Evolutionary conservation across 64 coral and sea anemone species (phyloP).

Genomic region (Montipora efflorescens): DNA sequence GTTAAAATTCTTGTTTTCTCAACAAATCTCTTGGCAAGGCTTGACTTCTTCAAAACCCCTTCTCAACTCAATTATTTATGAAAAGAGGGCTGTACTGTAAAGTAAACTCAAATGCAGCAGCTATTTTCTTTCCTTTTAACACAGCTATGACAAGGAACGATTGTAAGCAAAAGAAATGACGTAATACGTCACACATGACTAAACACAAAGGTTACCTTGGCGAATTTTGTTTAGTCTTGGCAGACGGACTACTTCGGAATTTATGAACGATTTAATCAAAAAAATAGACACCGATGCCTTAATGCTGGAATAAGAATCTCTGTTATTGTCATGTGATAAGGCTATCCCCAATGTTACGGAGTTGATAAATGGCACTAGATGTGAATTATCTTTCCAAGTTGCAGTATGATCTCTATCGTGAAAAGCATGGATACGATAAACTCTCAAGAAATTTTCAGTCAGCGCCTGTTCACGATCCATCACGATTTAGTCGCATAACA

Average conservation of each 20-base stretch:
- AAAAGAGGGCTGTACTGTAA: not conserved
- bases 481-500: slow-evolving; percentile 69
- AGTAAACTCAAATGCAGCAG: not conserved
- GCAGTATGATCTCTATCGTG: slow-evolving; percentile 76
- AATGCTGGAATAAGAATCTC: not conserved
- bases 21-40: no score
- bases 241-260: not conserved
- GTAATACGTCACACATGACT: slow-evolving; percentile 17
- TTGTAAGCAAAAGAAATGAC: not conserved
- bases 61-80: no score
- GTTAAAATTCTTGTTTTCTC: no score
- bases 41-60: no score
- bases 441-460: slow-evolving; percentile 89
- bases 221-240: slow-evolving; percentile 69
- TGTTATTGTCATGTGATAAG: not conserved
- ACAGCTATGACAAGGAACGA: not conserved
- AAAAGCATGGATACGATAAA: slow-evolving; percentile 75
- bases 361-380: slow-evolving; percentile 47
- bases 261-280: not conserved
- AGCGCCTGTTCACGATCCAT: slow-evolving; percentile 54
- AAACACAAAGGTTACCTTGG: slow-evolving; percentile 67
- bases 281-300: not conserved
- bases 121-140: not conserved
- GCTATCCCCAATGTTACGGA: not conserved
- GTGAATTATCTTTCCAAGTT: slow-evolving; percentile 64